phyloP scores from a whole-genome alignment of 2,113 vertebrate species.

The Arenaria interpres region DNA sequence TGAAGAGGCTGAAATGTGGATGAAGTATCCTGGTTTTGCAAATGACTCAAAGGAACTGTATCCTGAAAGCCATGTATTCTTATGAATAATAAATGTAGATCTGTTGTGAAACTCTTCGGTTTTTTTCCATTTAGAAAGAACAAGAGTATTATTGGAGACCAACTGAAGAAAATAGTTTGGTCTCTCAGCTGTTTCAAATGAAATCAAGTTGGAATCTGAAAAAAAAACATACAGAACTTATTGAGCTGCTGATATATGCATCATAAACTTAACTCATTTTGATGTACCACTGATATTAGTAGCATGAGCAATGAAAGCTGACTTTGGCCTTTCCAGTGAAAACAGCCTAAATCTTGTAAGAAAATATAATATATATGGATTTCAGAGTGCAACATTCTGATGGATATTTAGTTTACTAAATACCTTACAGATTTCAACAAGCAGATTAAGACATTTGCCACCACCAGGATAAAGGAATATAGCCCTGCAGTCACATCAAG shows the following conservation, averaged over 20 bases:
- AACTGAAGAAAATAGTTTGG: constrained; percentile 90
- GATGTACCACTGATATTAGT: neutral
- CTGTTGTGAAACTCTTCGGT: constrained; percentile 79
- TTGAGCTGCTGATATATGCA: neutral
- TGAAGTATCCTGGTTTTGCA: constrained; percentile 85
- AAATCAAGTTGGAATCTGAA: constrained; percentile 86
- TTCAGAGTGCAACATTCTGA: neutral
- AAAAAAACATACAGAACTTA: neutral
- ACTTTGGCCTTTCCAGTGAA: neutral
- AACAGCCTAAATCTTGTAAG: neutral
- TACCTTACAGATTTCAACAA: neutral
- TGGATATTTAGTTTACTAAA: neutral
- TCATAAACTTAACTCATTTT: neutral
- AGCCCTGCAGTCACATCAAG: neutral
- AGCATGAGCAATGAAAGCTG: neutral
- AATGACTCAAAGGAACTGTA: constrained; percentile 91
- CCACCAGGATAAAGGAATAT: neutral
- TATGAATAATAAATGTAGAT: constrained; percentile 88
- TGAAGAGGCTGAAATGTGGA: constrained; percentile 72
- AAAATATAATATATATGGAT: neutral
- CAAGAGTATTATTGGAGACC: constrained; percentile 76
- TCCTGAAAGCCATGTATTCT: constrained; percentile 84
- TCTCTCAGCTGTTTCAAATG: constrained; percentile 87
- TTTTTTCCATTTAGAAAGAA: constrained; percentile 85
- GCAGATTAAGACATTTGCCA: neutral